Percentiles rank a stretch among this genome's conserved stretches.
phyloP scores from a whole-genome alignment of 2,888 invertebrate species.

The Gnatocerus cornutus region DNA sequence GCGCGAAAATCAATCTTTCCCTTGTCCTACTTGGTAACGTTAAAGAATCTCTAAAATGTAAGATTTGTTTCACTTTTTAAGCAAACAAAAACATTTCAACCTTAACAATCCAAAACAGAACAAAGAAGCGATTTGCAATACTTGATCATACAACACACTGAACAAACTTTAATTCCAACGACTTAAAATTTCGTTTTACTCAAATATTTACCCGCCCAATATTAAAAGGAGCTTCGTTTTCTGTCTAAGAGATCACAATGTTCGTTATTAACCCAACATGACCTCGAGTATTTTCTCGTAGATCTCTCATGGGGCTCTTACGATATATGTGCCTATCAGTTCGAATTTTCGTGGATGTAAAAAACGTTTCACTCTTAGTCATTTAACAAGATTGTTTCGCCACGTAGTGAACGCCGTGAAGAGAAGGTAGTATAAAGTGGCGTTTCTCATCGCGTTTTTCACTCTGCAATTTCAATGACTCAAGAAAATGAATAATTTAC shows the following conservation, averaged over 20 bases:
- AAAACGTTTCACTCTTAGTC: neutral
- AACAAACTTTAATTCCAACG: constrained; percentile 23
- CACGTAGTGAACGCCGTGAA: neutral
- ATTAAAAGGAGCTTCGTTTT: constrained; percentile 27
- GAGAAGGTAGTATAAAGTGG: neutral
- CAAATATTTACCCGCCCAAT: constrained; percentile 32
- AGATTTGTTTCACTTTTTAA: too few relatives aligned
- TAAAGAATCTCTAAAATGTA: too few relatives aligned
- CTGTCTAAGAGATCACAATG: constrained; percentile 18
- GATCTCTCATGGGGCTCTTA: neutral
- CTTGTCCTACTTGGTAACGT: too few relatives aligned
- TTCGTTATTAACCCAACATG: constrained; percentile 24
- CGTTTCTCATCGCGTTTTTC: neutral
- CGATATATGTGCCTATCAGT: constrained; percentile 15
- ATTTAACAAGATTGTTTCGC: constrained; percentile 8
- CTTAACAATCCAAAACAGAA: neutral
- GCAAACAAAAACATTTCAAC: too few relatives aligned
- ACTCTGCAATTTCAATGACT: constrained; percentile 23
- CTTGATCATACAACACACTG: constrained; percentile 16
- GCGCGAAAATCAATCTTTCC: too few relatives aligned
- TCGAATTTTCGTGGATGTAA: constrained; percentile 12
- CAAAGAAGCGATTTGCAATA: constrained; percentile 11
- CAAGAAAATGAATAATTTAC: constrained; percentile 38
- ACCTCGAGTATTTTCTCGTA: neutral
- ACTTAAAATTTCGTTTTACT: constrained; percentile 35